phyloP scores from a whole-genome alignment of 2,113 vertebrate species.

The Oreotrochilus melanogaster region DNA sequence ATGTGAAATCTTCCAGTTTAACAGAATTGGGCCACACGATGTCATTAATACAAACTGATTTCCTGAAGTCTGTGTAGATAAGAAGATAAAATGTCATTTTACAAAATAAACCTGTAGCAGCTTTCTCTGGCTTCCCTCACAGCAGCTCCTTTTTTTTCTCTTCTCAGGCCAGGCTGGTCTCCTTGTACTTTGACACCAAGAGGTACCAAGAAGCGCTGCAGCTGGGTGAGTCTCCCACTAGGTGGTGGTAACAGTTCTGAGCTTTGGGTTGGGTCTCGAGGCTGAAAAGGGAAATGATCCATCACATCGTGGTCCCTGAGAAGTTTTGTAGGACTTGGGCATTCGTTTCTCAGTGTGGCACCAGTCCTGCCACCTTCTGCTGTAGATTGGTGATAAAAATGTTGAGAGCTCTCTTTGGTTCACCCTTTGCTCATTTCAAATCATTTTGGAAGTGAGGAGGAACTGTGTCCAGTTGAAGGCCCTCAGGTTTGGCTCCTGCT shows the following conservation, averaged over 20 bases:
- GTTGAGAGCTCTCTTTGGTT: not conserved
- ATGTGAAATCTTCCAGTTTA: too few relatives aligned
- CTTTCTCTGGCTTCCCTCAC: slow-evolving; percentile 42
- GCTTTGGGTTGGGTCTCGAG: not conserved
- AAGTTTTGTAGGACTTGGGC: not conserved
- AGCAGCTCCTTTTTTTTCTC: slow-evolving; percentile 66
- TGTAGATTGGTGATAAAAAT: not conserved
- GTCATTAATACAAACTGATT: not conserved
- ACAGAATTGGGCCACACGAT: not conserved
- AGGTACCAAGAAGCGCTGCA: slow-evolving; percentile 96
- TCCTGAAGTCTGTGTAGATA: not conserved
- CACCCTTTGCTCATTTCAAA: not conserved
- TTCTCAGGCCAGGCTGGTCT: slow-evolving; percentile 93
- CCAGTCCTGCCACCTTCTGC: not conserved
- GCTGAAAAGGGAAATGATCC: not conserved
- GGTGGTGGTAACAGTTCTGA: slow-evolving; percentile 35
- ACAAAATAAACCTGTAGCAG: not conserved
- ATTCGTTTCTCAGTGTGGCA: not conserved
- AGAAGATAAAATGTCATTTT: not conserved
- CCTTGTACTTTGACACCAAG: slow-evolving; percentile 98
- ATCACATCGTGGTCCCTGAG: not conserved
- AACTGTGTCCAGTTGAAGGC: not conserved
- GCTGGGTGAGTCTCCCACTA: slow-evolving; percentile 86
- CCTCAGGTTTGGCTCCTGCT: not conserved
- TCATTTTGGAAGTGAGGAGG: not conserved